These are phyloP conservation scores for Colostygia pectinataria DNA, from an alignment of 2,888 invertebrate species.

Conservation along the genomic window DNA sequence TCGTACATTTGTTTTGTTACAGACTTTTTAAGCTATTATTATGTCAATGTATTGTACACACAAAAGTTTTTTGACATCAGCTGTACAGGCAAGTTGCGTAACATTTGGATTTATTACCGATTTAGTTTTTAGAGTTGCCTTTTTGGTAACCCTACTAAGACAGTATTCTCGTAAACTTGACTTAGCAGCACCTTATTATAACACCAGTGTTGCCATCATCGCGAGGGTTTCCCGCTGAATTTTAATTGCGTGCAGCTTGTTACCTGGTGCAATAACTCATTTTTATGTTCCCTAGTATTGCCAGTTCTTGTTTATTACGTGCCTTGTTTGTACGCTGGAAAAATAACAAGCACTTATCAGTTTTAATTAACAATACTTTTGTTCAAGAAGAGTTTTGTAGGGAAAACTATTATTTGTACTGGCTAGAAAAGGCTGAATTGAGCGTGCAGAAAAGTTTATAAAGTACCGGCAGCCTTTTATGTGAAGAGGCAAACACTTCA, in stretches of 20 bases:
- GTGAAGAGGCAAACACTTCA: slow-evolving; percentile 7
- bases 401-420: slow-evolving; percentile 7
- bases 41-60: too few species aligned
- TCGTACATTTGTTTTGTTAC: too few species aligned
- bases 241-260: slow-evolving; percentile 31
- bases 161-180: slow-evolving; percentile 49
- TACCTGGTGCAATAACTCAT: slow-evolving; percentile 23
- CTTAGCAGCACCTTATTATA: slow-evolving; percentile 46
- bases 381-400: slow-evolving; percentile 1
- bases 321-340: slow-evolving; percentile 11
- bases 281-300: slow-evolving; percentile 26
- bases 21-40: too few species aligned
- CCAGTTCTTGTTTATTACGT: slow-evolving; percentile 23
- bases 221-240: slow-evolving; percentile 21
- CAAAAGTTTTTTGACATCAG: too few species aligned
- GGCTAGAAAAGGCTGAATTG: slow-evolving; percentile 2
- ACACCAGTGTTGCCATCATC: slow-evolving; percentile 37
- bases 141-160: slow-evolving; percentile 18
- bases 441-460: not conserved
- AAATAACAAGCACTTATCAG: slow-evolving; percentile 21
- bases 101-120: too few species aligned
- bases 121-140: too few species aligned
- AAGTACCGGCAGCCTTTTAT: slow-evolving; percentile 3
- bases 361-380: slow-evolving; percentile 17
- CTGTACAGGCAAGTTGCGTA: too few species aligned